Conservation (phyloP, 2,113 vertebrate genomes). For the Formicarius rufipectus region DNA sequence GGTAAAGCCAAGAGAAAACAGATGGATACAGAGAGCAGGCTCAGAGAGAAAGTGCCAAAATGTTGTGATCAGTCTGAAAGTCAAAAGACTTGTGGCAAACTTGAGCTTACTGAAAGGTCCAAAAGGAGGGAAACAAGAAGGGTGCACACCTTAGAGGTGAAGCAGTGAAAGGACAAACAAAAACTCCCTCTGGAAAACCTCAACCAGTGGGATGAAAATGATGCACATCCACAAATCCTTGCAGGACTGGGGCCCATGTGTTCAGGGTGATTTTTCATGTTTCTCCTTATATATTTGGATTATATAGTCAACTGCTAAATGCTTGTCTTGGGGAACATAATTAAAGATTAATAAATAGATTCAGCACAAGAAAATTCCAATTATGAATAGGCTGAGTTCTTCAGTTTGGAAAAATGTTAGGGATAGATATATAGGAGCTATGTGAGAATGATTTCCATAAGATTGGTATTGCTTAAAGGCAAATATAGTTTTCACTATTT, state of each 20-base stretch:
- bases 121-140: not conserved
- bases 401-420: not conserved
- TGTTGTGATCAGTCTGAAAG: not conserved
- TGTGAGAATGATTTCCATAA: not conserved
- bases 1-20: not conserved
- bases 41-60: not conserved
- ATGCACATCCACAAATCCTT: not conserved
- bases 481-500: not conserved
- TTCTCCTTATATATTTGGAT: not conserved
- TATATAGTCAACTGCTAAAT: not conserved
- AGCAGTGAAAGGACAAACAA: not conserved
- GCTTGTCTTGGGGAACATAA: not conserved
- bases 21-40: not conserved
- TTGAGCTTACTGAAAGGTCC: not conserved
- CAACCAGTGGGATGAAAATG: not conserved
- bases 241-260: not conserved
- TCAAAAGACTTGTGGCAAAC: not conserved
- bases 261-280: not conserved
- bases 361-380: not conserved
- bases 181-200: not conserved
- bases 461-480: not conserved
- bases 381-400: not conserved
- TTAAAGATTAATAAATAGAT: constrained; percentile 14
- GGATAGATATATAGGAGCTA: not conserved
- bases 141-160: not conserved